Evolutionary conservation across 2,113 vertebrate species (phyloP).

Genomic region (Psittacula cyanocephala): DNA sequence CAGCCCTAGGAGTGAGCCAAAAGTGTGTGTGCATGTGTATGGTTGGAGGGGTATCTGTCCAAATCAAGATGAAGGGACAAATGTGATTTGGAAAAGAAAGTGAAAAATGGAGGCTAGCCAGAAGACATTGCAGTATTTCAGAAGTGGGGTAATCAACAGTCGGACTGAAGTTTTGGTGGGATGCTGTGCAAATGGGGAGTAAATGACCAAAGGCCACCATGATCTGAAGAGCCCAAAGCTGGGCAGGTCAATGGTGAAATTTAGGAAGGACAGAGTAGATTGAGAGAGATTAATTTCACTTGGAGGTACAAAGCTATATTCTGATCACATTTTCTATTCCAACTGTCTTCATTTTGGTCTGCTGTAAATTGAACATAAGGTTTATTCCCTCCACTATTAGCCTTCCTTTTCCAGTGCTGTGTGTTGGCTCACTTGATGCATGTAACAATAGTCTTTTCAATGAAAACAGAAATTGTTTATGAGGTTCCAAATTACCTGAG

Average conservation of each 20-base stretch:
- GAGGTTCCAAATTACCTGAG: background rate
- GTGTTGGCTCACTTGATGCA: background rate
- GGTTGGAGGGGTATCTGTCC: background rate
- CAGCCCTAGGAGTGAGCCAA: background rate
- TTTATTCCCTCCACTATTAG: background rate
- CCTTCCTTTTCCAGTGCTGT: background rate
- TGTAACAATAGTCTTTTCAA: background rate
- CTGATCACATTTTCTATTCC: background rate
- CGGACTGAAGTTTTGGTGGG: background rate
- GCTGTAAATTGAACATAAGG: background rate
- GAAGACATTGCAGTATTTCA: background rate
- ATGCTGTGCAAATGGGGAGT: background rate
- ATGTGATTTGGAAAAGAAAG: background rate
- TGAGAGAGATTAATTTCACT: background rate
- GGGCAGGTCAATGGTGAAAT: background rate
- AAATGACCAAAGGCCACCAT: background rate
- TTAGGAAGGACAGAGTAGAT: background rate
- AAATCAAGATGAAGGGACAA: background rate
- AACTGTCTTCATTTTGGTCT: background rate
- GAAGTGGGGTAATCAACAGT: background rate
- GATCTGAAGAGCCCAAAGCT: background rate
- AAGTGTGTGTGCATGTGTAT: background rate
- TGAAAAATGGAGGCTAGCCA: background rate
- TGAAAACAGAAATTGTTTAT: background rate
- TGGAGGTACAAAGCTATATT: background rate